These are phyloP conservation scores for Troglohyphantes excavatus DNA, from an alignment of 2,888 invertebrate species.

Conservation along the genomic window DNA sequence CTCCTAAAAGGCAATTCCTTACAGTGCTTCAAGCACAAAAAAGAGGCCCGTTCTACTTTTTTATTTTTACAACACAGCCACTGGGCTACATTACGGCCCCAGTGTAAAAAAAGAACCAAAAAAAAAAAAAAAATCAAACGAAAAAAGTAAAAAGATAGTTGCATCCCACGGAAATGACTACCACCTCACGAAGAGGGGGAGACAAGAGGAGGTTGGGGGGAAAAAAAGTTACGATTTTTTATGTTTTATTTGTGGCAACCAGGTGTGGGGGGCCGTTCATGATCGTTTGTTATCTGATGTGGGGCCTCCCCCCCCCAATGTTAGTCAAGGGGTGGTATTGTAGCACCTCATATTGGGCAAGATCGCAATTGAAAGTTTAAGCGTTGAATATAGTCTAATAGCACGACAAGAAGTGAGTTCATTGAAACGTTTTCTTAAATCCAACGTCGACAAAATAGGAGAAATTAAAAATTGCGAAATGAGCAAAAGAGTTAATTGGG, in stretches of 20 bases:
- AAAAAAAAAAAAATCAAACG: not conserved
- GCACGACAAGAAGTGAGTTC: too few relatives aligned
- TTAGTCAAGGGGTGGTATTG: not conserved
- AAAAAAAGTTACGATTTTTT: not conserved
- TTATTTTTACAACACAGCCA: not conserved
- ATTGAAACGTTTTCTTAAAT: too few relatives aligned
- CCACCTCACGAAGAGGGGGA: not conserved
- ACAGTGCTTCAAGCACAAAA: not conserved
- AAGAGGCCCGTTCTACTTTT: not conserved
- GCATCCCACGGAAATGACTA: slow-evolving; percentile 22
- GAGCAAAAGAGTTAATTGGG: too few relatives aligned
- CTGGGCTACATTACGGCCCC: not conserved
- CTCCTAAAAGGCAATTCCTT: not conserved
- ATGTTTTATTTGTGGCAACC: slow-evolving; percentile 8
- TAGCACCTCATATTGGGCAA: not conserved
- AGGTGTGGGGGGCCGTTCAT: slow-evolving; percentile 31
- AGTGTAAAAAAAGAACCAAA: not conserved
- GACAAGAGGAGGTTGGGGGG: not conserved
- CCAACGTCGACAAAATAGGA: too few relatives aligned
- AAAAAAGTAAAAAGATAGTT: not conserved
- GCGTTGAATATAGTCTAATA: too few relatives aligned
- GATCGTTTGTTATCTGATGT: slow-evolving; percentile 32
- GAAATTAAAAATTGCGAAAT: too few relatives aligned
- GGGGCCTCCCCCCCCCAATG: not conserved
- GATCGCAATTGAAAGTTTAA: not conserved